phyloP scores from a whole-genome alignment of 2,888 invertebrate genomes.

The Caenorhabditis wallacei region DNA sequence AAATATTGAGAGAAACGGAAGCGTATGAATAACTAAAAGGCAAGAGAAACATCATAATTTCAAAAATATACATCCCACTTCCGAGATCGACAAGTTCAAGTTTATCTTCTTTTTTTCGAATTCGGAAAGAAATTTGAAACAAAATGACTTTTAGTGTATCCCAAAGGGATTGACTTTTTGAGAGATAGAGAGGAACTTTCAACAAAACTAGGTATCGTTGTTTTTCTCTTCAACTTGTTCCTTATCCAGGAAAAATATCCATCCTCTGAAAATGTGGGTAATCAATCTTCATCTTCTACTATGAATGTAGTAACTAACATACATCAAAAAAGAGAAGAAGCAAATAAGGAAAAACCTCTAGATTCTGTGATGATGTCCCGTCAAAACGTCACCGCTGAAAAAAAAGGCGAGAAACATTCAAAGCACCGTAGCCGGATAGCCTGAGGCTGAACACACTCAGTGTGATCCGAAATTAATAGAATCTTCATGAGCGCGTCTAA shows the following conservation, averaged over 20 bases:
- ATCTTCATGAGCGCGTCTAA: conserved; percentile 19
- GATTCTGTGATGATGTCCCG: conserved; percentile 26
- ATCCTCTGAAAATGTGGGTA: neutral
- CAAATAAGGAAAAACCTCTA: conserved; percentile 1
- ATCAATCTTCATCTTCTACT: conserved; percentile 50
- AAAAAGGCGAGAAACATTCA: conserved; percentile 28
- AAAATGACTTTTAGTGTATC: neutral
- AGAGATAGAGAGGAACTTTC: too few species aligned
- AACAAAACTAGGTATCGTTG: neutral
- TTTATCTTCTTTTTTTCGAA: conserved; percentile 1
- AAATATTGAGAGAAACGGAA: conserved; percentile 15
- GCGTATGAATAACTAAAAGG: conserved; percentile 2
- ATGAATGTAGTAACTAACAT: conserved; percentile 9
- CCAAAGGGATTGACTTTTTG: neutral
- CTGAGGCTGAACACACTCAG: conserved; percentile 56
- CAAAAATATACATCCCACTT: conserved; percentile 4
- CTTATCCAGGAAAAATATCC: conserved; percentile 4
- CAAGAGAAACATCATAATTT: conserved; percentile 12
- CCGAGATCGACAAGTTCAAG: conserved; percentile 19
- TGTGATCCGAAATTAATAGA: conserved; percentile 49
- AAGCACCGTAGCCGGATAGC: conserved; percentile 45
- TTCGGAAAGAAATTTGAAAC: neutral
- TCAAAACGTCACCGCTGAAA: conserved; percentile 49
- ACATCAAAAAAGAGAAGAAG: conserved; percentile 32
- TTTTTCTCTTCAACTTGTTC: neutral